Evolutionary conservation across 1,140 invertebrate species (phyloP).

Genomic region (Neodiprion fabricii): DNA sequence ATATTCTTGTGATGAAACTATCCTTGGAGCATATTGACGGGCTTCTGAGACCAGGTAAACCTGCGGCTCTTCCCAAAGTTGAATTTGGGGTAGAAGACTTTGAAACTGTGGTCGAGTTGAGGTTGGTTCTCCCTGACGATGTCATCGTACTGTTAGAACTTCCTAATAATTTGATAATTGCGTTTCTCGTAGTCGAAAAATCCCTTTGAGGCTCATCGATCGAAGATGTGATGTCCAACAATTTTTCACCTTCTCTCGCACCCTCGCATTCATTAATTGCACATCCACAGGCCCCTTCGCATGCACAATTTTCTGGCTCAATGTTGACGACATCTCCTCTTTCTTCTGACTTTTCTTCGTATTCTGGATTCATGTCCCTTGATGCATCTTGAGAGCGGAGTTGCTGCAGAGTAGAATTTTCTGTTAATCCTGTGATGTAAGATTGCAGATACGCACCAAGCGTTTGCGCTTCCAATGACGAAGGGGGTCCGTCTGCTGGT

Average conservation of each 20-base stretch:
- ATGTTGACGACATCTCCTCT: slow-evolving; percentile 11
- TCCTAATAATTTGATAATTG: slow-evolving; percentile 40
- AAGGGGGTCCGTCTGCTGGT: slow-evolving; percentile 12
- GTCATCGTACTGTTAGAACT: slow-evolving; percentile 27
- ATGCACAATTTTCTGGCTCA: slow-evolving; percentile 36
- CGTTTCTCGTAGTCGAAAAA: slow-evolving; percentile 27
- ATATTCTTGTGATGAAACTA: slow-evolving; percentile 37
- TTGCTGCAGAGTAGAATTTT: slow-evolving; percentile 46
- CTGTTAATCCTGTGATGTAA: slow-evolving; percentile 29
- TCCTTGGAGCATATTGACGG: slow-evolving; percentile 43
- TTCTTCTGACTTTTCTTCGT: slow-evolving; percentile 23
- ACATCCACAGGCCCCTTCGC: slow-evolving; percentile 55
- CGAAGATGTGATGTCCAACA: neutral
- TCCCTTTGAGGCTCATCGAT: neutral
- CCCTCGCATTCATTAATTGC: slow-evolving; percentile 15
- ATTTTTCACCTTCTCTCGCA: neutral
- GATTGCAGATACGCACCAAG: slow-evolving; percentile 45
- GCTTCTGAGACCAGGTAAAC: slow-evolving; percentile 28
- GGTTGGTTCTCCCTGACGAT: slow-evolving; percentile 25
- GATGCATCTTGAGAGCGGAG: slow-evolving; percentile 41
- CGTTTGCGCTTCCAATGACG: slow-evolving; percentile 40
- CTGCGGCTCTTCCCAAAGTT: slow-evolving; percentile 23
- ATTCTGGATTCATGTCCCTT: slow-evolving; percentile 37
- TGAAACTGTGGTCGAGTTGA: slow-evolving; percentile 32
- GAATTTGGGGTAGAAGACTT: slow-evolving; percentile 33